These are phyloP conservation scores for Heterotis niloticus DNA, from an alignment of 2,113 vertebrate species.

Conservation along the genomic window DNA sequence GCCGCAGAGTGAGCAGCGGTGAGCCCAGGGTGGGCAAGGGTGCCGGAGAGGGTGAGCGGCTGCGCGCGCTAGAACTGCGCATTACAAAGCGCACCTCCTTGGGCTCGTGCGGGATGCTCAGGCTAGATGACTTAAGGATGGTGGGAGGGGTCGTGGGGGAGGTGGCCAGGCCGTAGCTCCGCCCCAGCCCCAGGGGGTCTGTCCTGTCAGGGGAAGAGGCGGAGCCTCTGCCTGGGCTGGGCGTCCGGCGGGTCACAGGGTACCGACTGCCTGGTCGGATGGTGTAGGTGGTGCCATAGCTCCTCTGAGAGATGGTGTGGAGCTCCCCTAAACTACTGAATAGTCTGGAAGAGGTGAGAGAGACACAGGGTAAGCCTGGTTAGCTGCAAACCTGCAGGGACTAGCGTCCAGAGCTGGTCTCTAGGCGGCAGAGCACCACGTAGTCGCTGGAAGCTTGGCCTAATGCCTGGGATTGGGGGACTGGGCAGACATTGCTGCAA, in stretches of 20 bases:
- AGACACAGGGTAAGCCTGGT: conserved; percentile 29
- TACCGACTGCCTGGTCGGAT: conserved; percentile 91
- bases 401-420: conserved; percentile 9
- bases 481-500: not conserved
- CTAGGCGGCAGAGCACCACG: conserved; percentile 9
- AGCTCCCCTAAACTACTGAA: conserved; percentile 97
- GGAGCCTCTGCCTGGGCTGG: conserved; percentile 85
- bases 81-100: conserved; percentile 97
- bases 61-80: conserved; percentile 88
- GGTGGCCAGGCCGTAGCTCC: conserved; percentile 69
- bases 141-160: conserved; percentile 65
- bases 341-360: conserved; percentile 73
- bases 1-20: conserved; percentile 76
- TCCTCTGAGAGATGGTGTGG: conserved; percentile 94
- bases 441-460: not conserved
- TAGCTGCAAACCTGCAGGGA: not conserved
- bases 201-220: conserved; percentile 68
- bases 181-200: conserved; percentile 69
- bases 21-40: conserved; percentile 78
- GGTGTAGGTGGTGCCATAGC: conserved; percentile 84
- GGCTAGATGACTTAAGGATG: conserved; percentile 97
- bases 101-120: conserved; percentile 92
- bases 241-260: conserved; percentile 86
- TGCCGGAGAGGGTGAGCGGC: conserved; percentile 88
- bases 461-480: not conserved